Conservation (phyloP, 2,888 invertebrate species). For the Xanthorhoe designata region DNA sequence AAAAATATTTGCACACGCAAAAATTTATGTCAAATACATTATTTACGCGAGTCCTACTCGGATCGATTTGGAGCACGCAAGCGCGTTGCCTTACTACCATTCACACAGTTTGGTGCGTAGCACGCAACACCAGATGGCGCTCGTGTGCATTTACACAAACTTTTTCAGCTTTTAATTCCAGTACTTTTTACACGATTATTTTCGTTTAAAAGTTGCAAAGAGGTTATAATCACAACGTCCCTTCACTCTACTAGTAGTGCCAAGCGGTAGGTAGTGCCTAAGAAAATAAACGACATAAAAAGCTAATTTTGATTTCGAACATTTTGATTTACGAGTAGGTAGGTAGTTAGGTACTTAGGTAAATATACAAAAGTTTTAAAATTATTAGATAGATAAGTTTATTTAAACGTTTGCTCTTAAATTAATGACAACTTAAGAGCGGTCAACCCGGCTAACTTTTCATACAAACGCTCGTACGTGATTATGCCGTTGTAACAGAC, state of each 20-base stretch:
- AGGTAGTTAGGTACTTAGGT: no score
- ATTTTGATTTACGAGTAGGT: no score
- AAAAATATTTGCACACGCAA: slow-evolving; percentile 52
- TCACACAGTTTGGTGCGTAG: slow-evolving; percentile 58
- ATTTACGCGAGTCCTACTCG: slow-evolving; percentile 69
- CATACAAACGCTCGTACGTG: no score
- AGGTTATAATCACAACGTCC: not conserved
- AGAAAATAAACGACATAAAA: no score
- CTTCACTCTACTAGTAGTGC: no score
- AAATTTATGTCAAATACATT: slow-evolving; percentile 69
- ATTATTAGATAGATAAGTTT: no score
- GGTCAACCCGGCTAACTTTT: no score
- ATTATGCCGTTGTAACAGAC: no score
- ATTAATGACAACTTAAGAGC: no score
- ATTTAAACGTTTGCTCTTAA: no score
- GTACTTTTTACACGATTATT: not conserved
- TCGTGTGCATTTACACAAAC: slow-evolving; percentile 26
- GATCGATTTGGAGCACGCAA: slow-evolving; percentile 79
- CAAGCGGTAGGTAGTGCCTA: no score
- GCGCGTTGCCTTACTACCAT: slow-evolving; percentile 62
- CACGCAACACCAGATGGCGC: slow-evolving; percentile 65
- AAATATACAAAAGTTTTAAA: no score
- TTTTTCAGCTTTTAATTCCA: slow-evolving; percentile 12
- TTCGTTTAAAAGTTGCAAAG: not conserved
- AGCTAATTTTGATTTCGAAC: not conserved